Evolutionary conservation across 2,888 invertebrate genomes (phyloP), one percentile per base, ranked within the genome.

Genomic region (Athalia cordata): DNA sequence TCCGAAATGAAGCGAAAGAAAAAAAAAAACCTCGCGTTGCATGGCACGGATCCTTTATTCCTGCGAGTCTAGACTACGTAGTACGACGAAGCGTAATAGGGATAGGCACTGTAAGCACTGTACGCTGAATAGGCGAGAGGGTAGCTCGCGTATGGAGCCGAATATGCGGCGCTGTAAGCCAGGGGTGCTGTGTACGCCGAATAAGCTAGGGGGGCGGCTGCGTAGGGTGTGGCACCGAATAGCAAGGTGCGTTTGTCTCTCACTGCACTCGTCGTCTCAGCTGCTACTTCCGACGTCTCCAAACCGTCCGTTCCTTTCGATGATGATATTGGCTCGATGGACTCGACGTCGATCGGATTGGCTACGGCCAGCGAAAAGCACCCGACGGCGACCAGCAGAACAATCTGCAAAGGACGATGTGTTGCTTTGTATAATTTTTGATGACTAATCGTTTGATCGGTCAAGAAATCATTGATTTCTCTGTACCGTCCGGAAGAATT

Each of bases 121-220:
- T 86, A 86, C n/a, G 59, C 72, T 59, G 72, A 72, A 72, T 72
- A 72, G 9, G 86, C 83, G 78, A 85, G 84, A 43, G 86, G 84
- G 80, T 86, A 86, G 80, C 78, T 82, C 81, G 84, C 83, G 9
- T 85, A 81, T 70, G 45, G 85, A 68, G 87, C 86, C 68, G 83
- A 85, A 49, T 77, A 77, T 29, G 80, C 80, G 70, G 80, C 80
- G 70, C 81, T 82, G 83, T 87, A 87, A 75, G 87, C 86, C 50
- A 87, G 75, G 29, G 87, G 87, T 47, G 87, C 86, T 47, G 86
- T 86, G 83, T 88, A 88, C 29, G 86, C 87, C 70, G 87, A 72
- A 59, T 72, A 72, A 59, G 72, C 72, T 47, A 72, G n/a, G 45
- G 72, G 72, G 11, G 72, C 72, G 13, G 59, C 59, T 15, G 59